Evolutionary conservation across 2,113 vertebrate genomes (phyloP).

Genomic region (Vulpes vulpes): DNA sequence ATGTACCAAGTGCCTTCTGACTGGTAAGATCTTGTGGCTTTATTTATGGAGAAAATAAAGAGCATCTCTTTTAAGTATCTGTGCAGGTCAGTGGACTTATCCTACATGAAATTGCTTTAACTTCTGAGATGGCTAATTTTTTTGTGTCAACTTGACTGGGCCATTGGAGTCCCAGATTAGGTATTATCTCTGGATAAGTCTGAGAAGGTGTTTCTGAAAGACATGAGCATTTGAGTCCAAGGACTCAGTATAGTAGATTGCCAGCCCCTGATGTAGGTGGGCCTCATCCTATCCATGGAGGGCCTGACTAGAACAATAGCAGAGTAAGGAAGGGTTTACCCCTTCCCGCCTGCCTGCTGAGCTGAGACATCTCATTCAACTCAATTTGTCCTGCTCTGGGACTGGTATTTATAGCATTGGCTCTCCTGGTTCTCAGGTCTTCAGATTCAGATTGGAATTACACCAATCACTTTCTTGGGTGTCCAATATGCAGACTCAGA

Average conservation of each 20-base stretch:
- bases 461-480: rapidly evolving
- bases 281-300: neutral
- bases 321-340: neutral
- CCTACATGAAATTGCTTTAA: neutral
- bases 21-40: neutral
- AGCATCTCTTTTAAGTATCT: neutral
- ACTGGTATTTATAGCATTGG: neutral
- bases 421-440: neutral
- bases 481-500: neutral
- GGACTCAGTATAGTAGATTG: neutral
- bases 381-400: neutral
- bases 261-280: too few species aligned
- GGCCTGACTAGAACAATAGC: neutral
- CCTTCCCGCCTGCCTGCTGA: neutral
- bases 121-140: neutral
- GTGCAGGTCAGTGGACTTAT: neutral
- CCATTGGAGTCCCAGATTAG: neutral
- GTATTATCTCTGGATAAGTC: neutral
- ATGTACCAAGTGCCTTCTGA: neutral
- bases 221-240: neutral
- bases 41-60: neutral
- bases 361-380: neutral
- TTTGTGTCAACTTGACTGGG: neutral
- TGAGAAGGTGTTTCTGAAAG: neutral
- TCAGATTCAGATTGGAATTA: neutral